Evolutionary conservation across 2,113 vertebrate species (phyloP).

Genomic region (Sinocyclocheilus rhinocerous): DNA sequence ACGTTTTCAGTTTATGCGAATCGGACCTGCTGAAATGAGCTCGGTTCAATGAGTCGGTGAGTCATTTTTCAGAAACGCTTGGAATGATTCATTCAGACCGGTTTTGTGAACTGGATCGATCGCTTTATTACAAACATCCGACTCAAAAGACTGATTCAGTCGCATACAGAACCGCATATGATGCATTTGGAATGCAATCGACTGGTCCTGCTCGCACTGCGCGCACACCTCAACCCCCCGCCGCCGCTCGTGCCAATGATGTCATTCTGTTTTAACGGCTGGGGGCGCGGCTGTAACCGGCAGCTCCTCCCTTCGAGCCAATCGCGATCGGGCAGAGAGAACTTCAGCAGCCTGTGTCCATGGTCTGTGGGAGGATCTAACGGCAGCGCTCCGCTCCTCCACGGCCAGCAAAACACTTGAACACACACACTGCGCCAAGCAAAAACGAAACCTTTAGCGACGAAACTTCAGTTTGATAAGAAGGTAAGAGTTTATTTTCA

Average conservation of each 20-base stretch:
- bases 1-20: neutral
- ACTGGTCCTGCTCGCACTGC: neutral
- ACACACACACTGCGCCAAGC: constrained; percentile 60
- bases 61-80: neutral
- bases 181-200: constrained; percentile 21
- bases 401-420: constrained; percentile 55
- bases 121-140: neutral
- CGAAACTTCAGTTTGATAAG: constrained; percentile 46
- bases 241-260: constrained; percentile 63
- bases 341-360: constrained; percentile 53
- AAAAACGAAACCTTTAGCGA: constrained; percentile 45
- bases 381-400: constrained; percentile 43
- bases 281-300: constrained; percentile 50
- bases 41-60: neutral
- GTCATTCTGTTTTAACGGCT: constrained; percentile 68
- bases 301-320: constrained; percentile 65
- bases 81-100: neutral
- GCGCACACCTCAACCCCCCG: neutral
- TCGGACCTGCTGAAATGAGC: neutral
- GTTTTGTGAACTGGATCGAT: neutral
- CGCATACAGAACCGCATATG: neutral
- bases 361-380: constrained; percentile 63
- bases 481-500: constrained; percentile 61
- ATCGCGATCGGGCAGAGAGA: constrained; percentile 57
- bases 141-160: neutral